Base-by-base conservation (phyloP, 2,888 invertebrate genomes). In the Lathronympha strigana region DNA sequence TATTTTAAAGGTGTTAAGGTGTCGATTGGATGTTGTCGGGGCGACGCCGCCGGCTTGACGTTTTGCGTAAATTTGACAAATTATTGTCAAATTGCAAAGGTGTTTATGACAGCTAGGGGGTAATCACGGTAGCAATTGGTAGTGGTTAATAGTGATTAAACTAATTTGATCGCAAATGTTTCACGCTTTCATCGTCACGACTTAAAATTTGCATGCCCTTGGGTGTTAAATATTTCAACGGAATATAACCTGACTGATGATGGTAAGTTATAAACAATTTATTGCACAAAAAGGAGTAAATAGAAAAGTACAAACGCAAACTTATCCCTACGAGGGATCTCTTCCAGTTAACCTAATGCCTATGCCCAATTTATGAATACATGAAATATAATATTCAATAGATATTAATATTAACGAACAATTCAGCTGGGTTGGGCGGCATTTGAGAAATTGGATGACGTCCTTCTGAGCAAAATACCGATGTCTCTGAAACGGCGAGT, bases 1-100 rank as follows among this genome's bases (percentile, higher is more conserved):
- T 66, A 19, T 54, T 54, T 15, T n/a, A 1, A 28, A 31, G n/a
- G 40, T 31, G 28, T 40, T 61, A 61, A 21, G 54, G 47, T 51
- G 17, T 19, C 13, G 23, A 21, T 40, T 31, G 54, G 8, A n/a
- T 15, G 64, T 53, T 33, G 50, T 33, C 8, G 28, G 21, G 17
- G 15, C 11, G 25, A 23, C 19, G 43, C 40, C 23, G 47, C 38
- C 15, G 60, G 15, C 23, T 58, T 64, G 58, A 47, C 64, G 47
- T 61, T 66, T 53, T 61, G 54, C 54, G 66, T 31, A 54, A 66
- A 61, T 61, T 66, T 61, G 66, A 19, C 54, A 61, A 66, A 64
- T 64, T 64, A 64, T 64, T 58, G 43, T 58, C 63, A 19, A 57
- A 54, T 66, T 66, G 47, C 58, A 19, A 38, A 64, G 58, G 53